These are phyloP conservation scores for Carpatolechia fugitivella DNA, from an alignment of 2,888 invertebrate genomes.

Conservation along the genomic window DNA sequence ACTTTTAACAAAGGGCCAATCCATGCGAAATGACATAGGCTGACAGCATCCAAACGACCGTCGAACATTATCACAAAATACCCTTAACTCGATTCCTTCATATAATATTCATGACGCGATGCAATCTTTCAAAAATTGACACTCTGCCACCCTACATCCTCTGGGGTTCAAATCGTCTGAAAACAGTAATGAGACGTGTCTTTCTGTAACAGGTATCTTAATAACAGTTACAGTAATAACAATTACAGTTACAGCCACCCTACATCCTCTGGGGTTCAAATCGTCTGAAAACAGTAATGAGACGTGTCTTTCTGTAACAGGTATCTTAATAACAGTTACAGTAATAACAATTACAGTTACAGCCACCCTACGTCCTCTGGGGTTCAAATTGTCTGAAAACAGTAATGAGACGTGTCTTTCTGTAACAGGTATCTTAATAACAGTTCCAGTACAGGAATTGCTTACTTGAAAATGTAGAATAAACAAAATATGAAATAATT, in stretches of 20 bases:
- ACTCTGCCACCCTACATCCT: slow-evolving; percentile 38
- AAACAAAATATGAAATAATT: too few relatives aligned
- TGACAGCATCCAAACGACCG: slow-evolving; percentile 70
- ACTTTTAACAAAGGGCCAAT: slow-evolving; percentile 77
- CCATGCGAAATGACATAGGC: slow-evolving; percentile 77
- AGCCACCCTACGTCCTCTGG: background rate
- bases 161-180: slow-evolving; percentile 5
- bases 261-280: slow-evolving; percentile 3
- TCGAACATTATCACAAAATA: slow-evolving; percentile 76
- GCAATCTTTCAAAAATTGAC: slow-evolving; percentile 80
- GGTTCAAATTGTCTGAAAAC: slow-evolving; percentile 1
- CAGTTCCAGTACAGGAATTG: slow-evolving; percentile 30
- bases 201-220: slow-evolving; percentile 33
- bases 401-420: background rate
- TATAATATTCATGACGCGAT: slow-evolving; percentile 78
- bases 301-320: background rate
- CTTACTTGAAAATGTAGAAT: too few relatives aligned
- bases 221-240: slow-evolving; percentile 38
- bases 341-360: too few relatives aligned
- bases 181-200: background rate
- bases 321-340: slow-evolving; percentile 48
- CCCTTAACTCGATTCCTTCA: slow-evolving; percentile 74
- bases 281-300: background rate
- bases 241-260: too few relatives aligned
- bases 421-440: slow-evolving; percentile 41